Evolutionary conservation across 2,797 vertebrate species (phyloP).

Genomic region (Paratrypauchen microcephalus): DNA sequence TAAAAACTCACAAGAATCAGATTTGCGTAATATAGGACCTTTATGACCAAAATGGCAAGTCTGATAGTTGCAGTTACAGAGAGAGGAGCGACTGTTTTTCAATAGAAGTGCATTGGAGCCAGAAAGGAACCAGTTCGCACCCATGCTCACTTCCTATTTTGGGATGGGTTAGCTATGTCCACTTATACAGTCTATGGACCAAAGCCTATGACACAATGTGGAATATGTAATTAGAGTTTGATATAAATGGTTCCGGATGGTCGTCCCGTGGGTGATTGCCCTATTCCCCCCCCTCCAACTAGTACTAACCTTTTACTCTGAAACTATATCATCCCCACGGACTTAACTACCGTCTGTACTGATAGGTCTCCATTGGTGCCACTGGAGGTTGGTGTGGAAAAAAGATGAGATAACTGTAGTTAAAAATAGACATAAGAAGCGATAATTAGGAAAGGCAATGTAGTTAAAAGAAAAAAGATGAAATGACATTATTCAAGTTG

Average conservation of each 20-base stretch:
- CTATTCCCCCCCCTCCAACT: background rate
- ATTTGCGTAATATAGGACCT: no score
- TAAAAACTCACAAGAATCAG: no score
- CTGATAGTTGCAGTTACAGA: no score
- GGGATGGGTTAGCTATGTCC: no score
- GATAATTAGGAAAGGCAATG: background rate
- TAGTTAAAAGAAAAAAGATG: background rate
- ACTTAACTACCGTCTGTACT: background rate
- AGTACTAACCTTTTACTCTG: background rate
- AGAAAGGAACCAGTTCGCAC: no score
- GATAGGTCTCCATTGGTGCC: background rate
- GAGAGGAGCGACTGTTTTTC: no score
- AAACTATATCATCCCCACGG: background rate
- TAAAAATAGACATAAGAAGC: constrained; percentile 1
- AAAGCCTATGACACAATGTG: background rate
- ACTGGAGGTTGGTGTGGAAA: background rate
- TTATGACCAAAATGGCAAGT: no score
- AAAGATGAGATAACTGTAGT: background rate
- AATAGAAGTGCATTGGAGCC: no score
- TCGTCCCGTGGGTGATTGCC: background rate
- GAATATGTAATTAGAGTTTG: constrained; percentile 30
- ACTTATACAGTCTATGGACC: no score
- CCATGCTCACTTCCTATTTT: no score
- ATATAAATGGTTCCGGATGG: constrained; percentile 3
- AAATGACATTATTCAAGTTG: no score